phyloP scores from a whole-genome alignment of 2,888 invertebrate genomes.

The Diplazon laetatorius region DNA sequence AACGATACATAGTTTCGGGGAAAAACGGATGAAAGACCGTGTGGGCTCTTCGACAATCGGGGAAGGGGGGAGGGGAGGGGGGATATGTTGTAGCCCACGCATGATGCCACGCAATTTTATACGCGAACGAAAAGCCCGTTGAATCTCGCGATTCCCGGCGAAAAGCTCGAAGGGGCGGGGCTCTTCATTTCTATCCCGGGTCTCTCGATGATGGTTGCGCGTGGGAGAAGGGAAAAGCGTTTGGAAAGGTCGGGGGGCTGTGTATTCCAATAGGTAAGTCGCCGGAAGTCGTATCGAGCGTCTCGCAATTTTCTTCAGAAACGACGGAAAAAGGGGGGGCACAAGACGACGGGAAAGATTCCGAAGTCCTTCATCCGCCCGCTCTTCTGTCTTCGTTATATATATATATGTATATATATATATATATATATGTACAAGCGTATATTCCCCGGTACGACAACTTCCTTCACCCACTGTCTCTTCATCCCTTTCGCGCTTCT shows the following conservation, averaged over 20 bases:
- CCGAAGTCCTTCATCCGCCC: slow-evolving; percentile 43
- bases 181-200: slow-evolving; percentile 31
- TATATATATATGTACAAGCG: slow-evolving; percentile 1
- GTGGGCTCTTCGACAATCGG: too few relatives aligned
- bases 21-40: slow-evolving; percentile 60
- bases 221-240: too few relatives aligned
- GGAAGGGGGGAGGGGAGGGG: slow-evolving; percentile 1
- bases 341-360: slow-evolving; percentile 11
- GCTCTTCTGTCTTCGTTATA: slow-evolving; percentile 28
- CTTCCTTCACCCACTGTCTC: slow-evolving; percentile 51
- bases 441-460: neutral
- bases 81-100: neutral
- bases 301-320: slow-evolving; percentile 67
- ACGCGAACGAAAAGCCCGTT: slow-evolving; percentile 48
- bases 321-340: slow-evolving; percentile 47
- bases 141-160: slow-evolving; percentile 52
- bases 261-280: slow-evolving; percentile 64
- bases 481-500: slow-evolving; percentile 27
- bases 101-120: slow-evolving; percentile 58
- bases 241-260: neutral
- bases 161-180: slow-evolving; percentile 51
- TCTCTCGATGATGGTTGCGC: slow-evolving; percentile 27
- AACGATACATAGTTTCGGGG: slow-evolving; percentile 50
- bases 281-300: slow-evolving; percentile 66
- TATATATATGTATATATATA: slow-evolving; percentile 26